Conservation (phyloP, 2,888 invertebrate genomes). For the Ptychoptera albimana region DNA sequence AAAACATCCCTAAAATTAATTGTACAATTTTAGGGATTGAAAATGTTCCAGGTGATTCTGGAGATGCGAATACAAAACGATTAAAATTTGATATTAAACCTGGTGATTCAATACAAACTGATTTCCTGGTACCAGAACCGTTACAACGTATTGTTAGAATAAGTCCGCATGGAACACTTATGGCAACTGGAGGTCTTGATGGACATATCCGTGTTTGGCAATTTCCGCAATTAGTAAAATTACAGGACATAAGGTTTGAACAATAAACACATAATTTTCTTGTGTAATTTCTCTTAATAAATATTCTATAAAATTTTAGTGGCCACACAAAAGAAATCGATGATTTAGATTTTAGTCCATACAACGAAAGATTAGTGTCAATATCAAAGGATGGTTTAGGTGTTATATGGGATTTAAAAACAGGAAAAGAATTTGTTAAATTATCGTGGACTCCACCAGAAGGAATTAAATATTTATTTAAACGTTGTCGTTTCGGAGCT, state of each 20-base stretch:
- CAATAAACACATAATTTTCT: neutral
- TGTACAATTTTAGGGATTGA: conserved; percentile 19
- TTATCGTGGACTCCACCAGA: conserved; percentile 62
- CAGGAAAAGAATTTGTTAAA: conserved; percentile 47
- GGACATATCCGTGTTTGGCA: conserved; percentile 77
- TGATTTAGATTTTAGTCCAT: conserved; percentile 80
- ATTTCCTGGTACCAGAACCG: conserved; percentile 62
- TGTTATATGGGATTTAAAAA: conserved; percentile 58
- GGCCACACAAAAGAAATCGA: conserved; percentile 87
- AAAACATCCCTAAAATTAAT: no score
- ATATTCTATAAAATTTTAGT: conserved; percentile 12
- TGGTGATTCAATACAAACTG: conserved; percentile 68
- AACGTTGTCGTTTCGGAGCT: conserved; percentile 63
- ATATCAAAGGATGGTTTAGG: conserved; percentile 79
- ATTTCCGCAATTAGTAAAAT: conserved; percentile 61
- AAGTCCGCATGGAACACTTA: conserved; percentile 54
- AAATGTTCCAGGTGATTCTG: conserved; percentile 14
- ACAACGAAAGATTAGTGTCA: conserved; percentile 58
- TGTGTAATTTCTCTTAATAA: neutral
- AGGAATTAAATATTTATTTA: conserved; percentile 64
- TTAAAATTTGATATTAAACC: conserved; percentile 62
- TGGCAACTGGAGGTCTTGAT: conserved; percentile 88
- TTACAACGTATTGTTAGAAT: conserved; percentile 75
- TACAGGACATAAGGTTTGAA: conserved; percentile 42
- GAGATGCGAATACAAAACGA: conserved; percentile 31